Evolutionary conservation across 2,797 vertebrate genomes (phyloP), one percentile per base, ranked within the genome.

Genomic region (Prunella strophiata): DNA sequence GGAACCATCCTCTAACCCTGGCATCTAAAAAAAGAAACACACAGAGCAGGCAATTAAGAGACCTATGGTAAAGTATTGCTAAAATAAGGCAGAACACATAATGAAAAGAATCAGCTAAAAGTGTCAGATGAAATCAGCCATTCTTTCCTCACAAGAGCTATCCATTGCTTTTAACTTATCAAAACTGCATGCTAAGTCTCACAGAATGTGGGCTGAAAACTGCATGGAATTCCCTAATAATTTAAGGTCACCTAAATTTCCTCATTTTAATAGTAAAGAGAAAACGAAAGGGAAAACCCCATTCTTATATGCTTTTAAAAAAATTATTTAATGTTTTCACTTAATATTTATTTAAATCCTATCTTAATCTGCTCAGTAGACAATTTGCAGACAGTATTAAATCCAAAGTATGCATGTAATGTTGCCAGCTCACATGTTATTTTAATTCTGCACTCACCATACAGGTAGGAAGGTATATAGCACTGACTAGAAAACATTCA

Each of bases 1-100:
- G 96, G 74, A 98, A 96, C 98, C 98, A 99, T 94, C 98, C 98
- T 98, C 98, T 97, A 91, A 98, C 98, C 76, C 98, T 98, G 79
- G 97, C 8, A 96, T 99, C 98, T 99, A 96, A 48, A 96, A 97
- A 96, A 97, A 95, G 70, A 95, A 93, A 84, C 27, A 96, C 16
- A 74, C 0, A 4, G 11, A 55, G 55, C 34, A 62, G 61, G 50
- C 16, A 84, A n/a, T 85, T 72, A 59, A 48, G n/a, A 25, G 10
- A 32, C 52, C 14, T 50, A 2, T 13, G 9, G 19, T 38, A n/a
- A 80, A 87, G 10, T 26, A 47, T 32, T 47, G 38, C 10, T 91
- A 59, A 85, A 83, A 55, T 19, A 63, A 73, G 13, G 57, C 32
- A 74, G 40, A 54, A 43, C 10, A 32, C 15, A 51, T 7, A 0